Evolutionary conservation across 2,888 invertebrate species (phyloP), one percentile per base, ranked within the genome.

Genomic region (Acleris holmiana): DNA sequence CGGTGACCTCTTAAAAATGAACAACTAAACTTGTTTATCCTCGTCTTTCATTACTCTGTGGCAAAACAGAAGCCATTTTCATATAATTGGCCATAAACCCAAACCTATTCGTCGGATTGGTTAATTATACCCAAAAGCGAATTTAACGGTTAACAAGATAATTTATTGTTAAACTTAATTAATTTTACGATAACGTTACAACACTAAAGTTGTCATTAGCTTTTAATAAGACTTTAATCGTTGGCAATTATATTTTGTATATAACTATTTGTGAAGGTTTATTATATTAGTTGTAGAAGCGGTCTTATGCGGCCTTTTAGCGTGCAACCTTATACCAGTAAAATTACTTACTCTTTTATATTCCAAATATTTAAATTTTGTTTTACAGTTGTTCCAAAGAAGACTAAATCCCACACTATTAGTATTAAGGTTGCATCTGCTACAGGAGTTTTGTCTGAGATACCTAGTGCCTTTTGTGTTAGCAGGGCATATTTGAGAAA

Each of bases 61-160:
- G 7, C 44, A 23, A 50, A 67, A 72, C 74, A 71, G 73, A 73
- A 71, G 72, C 76, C 71, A 70, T 73, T 70, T 73, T 67, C 40
- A 69, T 68, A 69, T 76, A 76, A 76, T 76, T 76, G 77, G 74
- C 72, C 53, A 74, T 77, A 73, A 76, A 75, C 49, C 60, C 69
- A 68, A 66, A 73, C 68, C 67, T 68, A 72, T 67, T 53, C 64
- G 66, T 44, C 46, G 35, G 56, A 71, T 69, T 68, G 65, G 69
- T 67, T 71, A 71, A 71, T 72, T 63, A 66, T 61, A 51, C 58
- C 71, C 68, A 62, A 60, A 64, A 64, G 25, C 25, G 60, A 58
- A 59, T 48, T 46, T 44, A 35, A 49, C 59, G 59, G 23, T 55
- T 48, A 55, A 65, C 59, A 49, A 60, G 44, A 19, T 64, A 59